Evolutionary conservation across 2,888 invertebrate species (phyloP).

Genomic region (Clistopyga incitator): DNA sequence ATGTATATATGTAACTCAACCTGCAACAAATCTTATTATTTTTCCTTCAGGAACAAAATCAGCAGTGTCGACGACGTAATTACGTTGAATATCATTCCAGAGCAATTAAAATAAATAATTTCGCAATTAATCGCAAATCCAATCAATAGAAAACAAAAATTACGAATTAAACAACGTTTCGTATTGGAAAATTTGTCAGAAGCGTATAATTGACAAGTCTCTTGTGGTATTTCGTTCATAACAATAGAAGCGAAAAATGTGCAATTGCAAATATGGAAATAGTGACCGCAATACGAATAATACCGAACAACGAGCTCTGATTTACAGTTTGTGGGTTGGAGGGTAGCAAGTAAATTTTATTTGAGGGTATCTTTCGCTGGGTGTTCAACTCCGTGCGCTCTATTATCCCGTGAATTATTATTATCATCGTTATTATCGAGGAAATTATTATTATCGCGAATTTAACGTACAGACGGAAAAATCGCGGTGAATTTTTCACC

Average conservation of each 20-base stretch:
- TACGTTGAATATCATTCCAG: background rate
- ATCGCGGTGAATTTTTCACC: constrained; percentile 6
- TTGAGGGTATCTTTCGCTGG: background rate
- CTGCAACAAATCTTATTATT: background rate
- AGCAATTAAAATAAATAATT: too few species aligned
- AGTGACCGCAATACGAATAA: too few species aligned
- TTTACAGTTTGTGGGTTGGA: too few species aligned
- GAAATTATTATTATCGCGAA: constrained; percentile 33
- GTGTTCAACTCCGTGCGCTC: background rate
- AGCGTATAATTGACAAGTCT: too few species aligned
- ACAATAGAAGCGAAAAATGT: too few species aligned
- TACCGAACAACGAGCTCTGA: too few species aligned
- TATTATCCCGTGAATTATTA: background rate
- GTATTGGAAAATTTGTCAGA: background rate
- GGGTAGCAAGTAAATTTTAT: background rate
- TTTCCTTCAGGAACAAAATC: background rate
- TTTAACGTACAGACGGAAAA: background rate
- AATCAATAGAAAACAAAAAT: too few species aligned
- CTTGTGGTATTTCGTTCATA: too few species aligned
- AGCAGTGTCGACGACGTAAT: background rate
- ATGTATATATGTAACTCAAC: too few species aligned
- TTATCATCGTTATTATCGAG: background rate
- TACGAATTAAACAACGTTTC: too few species aligned
- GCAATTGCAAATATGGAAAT: too few species aligned
- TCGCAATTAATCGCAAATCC: too few species aligned